Conservation (phyloP, 1,140 invertebrate species). For the Intoshia linei region DNA sequence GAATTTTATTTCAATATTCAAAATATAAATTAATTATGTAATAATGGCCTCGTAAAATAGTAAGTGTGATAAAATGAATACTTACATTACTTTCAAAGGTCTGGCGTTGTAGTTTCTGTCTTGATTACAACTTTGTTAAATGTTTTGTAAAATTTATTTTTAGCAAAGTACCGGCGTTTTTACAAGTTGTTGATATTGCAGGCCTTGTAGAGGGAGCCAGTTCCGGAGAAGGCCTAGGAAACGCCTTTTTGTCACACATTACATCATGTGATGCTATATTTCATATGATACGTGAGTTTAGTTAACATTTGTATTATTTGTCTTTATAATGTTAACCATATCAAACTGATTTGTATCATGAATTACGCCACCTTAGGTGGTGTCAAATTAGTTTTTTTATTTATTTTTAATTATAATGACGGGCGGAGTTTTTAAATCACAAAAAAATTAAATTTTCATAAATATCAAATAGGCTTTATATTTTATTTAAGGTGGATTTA, state of each 20-base stretch:
- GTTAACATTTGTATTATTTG: neutral
- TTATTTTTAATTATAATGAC: too few relatives aligned
- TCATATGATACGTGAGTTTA: constrained; percentile 62
- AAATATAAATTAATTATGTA: too few relatives aligned
- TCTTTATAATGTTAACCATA: too few relatives aligned
- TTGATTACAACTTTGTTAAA: neutral
- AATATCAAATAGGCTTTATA: neutral
- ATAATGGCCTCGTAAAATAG: too few relatives aligned
- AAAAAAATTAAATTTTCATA: too few relatives aligned
- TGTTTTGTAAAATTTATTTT: constrained; percentile 11
- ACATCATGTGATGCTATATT: constrained; percentile 95
- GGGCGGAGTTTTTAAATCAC: too few relatives aligned
- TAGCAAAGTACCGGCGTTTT: constrained; percentile 64
- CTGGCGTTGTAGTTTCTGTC: neutral
- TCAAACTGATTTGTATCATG: too few relatives aligned
- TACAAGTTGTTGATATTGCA: constrained; percentile 90
- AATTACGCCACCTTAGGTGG: too few relatives aligned
- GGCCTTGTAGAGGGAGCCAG: constrained; percentile 84
- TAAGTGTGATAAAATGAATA: too few relatives aligned
- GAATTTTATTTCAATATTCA: too few relatives aligned
- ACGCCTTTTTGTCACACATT: constrained; percentile 88
- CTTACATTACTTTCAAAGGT: neutral
- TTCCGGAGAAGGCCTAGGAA: constrained; percentile 84
- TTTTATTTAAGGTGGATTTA: constrained; percentile 46
- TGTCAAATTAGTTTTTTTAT: too few relatives aligned